Evolutionary conservation across 2,113 vertebrate species (phyloP).

Genomic region (Ploceus nigricollis): DNA sequence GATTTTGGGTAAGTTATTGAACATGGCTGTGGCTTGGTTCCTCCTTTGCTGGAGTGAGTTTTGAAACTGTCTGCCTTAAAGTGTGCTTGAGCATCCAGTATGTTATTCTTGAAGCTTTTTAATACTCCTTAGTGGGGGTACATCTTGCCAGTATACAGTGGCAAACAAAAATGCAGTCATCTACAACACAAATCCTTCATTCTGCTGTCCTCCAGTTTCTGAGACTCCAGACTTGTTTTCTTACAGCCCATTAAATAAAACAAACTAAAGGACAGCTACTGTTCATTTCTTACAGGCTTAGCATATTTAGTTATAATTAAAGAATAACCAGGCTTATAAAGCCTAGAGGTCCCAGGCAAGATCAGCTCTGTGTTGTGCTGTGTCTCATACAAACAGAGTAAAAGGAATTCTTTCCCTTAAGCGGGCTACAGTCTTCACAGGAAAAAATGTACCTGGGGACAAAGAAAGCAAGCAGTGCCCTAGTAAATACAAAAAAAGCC

Average conservation of each 20-base stretch:
- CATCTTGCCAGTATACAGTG: neutral
- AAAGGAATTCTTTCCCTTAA: neutral
- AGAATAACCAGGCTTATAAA: neutral
- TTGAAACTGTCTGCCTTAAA: neutral
- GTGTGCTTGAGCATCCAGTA: neutral
- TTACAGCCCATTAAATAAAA: neutral
- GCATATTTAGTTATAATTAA: neutral
- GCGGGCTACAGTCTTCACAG: neutral
- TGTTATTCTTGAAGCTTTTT: neutral
- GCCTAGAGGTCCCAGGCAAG: neutral
- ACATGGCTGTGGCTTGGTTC: neutral
- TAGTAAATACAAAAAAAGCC: neutral
- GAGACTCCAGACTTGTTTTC: neutral
- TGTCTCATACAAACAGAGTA: neutral
- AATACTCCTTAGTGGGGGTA: neutral
- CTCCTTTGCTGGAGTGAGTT: neutral
- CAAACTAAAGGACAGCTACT: neutral
- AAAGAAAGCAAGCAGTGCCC: neutral
- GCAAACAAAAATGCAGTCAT: neutral
- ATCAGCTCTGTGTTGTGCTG: neutral
- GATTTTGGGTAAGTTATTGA: neutral
- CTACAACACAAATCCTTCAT: neutral
- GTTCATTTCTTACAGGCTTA: neutral
- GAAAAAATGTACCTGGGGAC: neutral
- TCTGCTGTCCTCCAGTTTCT: neutral